Percentiles rank a stretch among this genome's conserved stretches.
These are phyloP conservation scores for Rhynchonycteris naso DNA, from an alignment of 2,797 vertebrate species.

Conservation along the genomic window DNA sequence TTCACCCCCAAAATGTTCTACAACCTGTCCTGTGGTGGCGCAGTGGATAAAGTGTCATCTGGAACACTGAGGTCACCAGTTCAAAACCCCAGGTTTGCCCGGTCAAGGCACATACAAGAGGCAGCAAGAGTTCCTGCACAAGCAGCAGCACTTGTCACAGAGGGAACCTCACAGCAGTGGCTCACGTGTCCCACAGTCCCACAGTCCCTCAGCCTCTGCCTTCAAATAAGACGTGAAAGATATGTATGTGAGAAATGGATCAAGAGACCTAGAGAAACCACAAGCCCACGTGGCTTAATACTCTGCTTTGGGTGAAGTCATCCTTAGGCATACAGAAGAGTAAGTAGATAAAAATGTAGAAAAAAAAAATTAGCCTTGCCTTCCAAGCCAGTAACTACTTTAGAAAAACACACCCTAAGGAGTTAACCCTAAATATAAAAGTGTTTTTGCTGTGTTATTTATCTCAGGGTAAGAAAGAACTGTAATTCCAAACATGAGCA, in stretches of 20 bases:
- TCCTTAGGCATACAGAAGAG: background rate
- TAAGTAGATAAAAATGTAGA: background rate
- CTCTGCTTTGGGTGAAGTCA: background rate
- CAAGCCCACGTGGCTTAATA: background rate
- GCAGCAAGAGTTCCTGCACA: too few species aligned
- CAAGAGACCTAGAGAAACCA: background rate
- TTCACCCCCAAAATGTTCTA: background rate
- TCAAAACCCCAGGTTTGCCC: too few species aligned
- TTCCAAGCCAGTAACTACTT: background rate
- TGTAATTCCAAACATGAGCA: background rate
- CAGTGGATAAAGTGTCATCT: too few species aligned
- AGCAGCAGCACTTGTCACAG: rapidly evolving
- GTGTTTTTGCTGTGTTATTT: background rate
- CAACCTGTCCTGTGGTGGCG: too few species aligned
- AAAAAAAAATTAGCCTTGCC: background rate
- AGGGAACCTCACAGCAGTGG: background rate
- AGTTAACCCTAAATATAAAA: background rate
- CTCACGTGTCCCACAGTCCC: background rate
- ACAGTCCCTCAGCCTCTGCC: background rate
- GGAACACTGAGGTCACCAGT: too few species aligned
- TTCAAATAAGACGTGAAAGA: background rate
- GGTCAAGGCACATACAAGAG: too few species aligned
- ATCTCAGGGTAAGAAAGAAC: background rate
- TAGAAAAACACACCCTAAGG: background rate
- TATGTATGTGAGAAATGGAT: background rate